Conservation (phyloP, 2,113 vertebrate genomes). For the Ochotona curzoniae region DNA sequence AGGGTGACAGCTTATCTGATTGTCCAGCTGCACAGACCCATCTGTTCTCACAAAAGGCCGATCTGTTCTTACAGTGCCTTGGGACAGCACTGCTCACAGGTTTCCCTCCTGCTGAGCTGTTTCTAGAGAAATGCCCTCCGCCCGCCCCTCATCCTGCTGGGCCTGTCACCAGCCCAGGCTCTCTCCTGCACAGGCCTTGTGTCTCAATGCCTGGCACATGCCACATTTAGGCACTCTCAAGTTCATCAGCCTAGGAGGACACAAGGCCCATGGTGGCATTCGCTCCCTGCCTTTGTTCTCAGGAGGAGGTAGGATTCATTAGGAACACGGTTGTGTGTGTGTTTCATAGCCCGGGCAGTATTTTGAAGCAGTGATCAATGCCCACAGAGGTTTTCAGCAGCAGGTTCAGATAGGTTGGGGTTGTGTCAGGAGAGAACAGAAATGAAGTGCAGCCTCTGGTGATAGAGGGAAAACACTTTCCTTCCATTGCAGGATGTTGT, state of each 20-base stretch:
- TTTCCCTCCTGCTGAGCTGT: neutral
- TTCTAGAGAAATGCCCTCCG: neutral
- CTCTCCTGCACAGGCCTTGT: too few species aligned
- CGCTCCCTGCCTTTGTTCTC: neutral
- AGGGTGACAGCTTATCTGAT: neutral
- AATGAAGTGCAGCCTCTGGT: neutral
- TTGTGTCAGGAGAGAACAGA: too few species aligned
- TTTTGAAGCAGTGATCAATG: neutral
- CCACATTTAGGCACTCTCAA: constrained; percentile 28
- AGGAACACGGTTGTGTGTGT: neutral
- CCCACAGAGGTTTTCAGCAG: neutral
- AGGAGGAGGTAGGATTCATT: neutral
- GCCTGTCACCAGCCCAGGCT: too few species aligned
- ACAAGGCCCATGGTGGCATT: neutral
- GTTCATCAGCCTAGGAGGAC: neutral
- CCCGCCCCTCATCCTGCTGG: too few species aligned
- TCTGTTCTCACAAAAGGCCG: neutral
- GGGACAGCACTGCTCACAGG: neutral
- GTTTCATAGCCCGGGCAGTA: neutral
- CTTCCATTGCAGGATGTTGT: neutral
- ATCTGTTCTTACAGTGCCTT: neutral
- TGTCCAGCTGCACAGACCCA: neutral
- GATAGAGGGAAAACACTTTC: neutral
- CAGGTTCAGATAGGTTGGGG: neutral
- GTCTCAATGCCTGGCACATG: neutral